Evolutionary conservation across 64 coral and sea anemone species (phyloP), one percentile per base, ranked within the genome.

Genomic region (Pocillopora damicornis): DNA sequence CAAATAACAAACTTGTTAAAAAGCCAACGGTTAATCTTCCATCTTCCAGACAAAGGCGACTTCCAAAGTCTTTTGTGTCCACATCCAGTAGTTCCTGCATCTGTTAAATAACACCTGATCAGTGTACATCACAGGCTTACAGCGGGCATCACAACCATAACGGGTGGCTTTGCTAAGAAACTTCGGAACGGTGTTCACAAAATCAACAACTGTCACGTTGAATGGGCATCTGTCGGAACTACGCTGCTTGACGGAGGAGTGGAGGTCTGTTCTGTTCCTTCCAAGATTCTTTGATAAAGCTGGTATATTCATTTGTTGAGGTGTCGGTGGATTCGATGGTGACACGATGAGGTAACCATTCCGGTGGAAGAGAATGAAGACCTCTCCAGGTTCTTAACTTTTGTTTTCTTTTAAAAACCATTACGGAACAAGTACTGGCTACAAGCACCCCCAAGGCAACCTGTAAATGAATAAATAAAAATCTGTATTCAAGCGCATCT

Each of bases 101-200:
- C 60, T 59, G 17, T 14, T 60, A n/a, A 61, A 56, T 11, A 78
- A 35, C 37, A 89, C 15, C 87, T 89, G 60, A 35, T 89, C 76
- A 5, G 76, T 68, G 60, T 78, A 89, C 36, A 69, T 45, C 58
- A 89, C 76, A 7, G 87, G 75, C 62, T 79, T 72, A 59, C 87
- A 89, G 6, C 10, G 37, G 15, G 34, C 18, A 42, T 79, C 2
- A 61, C 87, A 89, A 37, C 56, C 68, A 13, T 16, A 0, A 79
- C 87, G 79, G 1, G 11, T 79, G 34, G 87, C 87, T 7, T 35
- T 14, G 30, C 38, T 78, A 17, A 89, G 59, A 67, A 68, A 71
- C n/a, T 35, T 66, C 18, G 87, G 87, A 9, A 89, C 76, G 35
- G 61, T 76, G n/a, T 64, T 14, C 5, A 4, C 15, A 25, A 58